Evolutionary conservation across 2,888 invertebrate species (phyloP).

Genomic region (Limnephilus marmoratus): DNA sequence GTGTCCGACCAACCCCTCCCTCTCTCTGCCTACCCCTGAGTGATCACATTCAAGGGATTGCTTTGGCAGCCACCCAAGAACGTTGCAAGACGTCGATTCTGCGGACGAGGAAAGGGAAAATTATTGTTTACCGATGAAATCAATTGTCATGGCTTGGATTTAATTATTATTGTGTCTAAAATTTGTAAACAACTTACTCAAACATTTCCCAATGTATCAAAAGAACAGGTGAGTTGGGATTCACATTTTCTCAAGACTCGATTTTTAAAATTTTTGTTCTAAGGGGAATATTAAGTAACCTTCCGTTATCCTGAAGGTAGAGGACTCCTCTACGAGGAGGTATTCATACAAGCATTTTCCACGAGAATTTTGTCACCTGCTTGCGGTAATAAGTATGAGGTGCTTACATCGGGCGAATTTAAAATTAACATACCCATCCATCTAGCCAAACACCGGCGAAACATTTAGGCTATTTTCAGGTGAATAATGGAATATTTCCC

Average conservation of each 20-base stretch:
- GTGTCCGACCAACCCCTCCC: slow-evolving; percentile 25
- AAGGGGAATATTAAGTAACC: not conserved
- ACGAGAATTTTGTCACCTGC: too few species aligned
- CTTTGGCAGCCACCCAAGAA: slow-evolving; percentile 30
- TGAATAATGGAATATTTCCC: too few species aligned
- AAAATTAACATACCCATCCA: too few species aligned
- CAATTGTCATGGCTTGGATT: not conserved
- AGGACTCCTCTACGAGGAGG: too few species aligned
- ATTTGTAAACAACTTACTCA: not conserved
- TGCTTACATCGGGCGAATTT: too few species aligned
- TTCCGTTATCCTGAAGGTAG: not conserved
- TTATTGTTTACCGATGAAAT: slow-evolving; percentile 20
- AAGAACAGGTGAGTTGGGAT: not conserved
- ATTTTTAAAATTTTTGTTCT: not conserved
- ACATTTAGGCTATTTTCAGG: too few species aligned
- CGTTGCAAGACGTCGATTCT: slow-evolving; percentile 30
- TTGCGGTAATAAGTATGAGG: too few species aligned
- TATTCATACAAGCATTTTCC: too few species aligned
- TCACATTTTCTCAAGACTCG: not conserved
- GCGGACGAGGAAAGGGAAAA: not conserved
- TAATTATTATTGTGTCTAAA: not conserved
- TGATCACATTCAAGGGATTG: slow-evolving; percentile 35
- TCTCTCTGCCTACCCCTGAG: slow-evolving; percentile 5
- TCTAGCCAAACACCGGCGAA: too few species aligned
- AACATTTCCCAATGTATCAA: not conserved